These are phyloP conservation scores for Centropus unirufus DNA, from an alignment of 2,113 vertebrate species.

Conservation along the genomic window DNA sequence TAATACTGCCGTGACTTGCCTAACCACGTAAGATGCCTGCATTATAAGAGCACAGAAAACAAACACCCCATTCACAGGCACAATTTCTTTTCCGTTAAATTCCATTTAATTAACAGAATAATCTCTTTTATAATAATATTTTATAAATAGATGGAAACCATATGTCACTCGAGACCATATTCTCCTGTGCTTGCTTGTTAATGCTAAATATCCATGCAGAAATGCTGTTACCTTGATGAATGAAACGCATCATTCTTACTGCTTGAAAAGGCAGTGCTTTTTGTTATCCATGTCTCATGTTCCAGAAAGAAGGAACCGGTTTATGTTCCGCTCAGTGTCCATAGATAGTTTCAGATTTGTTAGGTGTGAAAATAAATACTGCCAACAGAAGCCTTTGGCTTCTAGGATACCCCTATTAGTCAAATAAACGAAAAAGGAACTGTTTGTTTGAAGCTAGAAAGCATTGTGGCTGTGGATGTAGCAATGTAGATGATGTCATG, in stretches of 20 bases:
- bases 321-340: neutral
- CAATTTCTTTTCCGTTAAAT: neutral
- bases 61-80: neutral
- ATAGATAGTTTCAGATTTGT: neutral
- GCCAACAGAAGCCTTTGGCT: neutral
- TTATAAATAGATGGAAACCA: neutral
- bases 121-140: neutral
- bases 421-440: neutral
- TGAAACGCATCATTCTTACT: neutral
- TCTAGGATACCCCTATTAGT: neutral
- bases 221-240: neutral
- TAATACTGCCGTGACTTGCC: neutral
- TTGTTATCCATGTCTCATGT: neutral
- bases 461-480: neutral
- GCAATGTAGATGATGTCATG: neutral
- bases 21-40: neutral
- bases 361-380: neutral
- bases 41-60: neutral
- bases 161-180: neutral
- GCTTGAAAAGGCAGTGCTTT: neutral
- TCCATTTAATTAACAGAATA: constrained; percentile 9
- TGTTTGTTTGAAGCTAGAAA: neutral
- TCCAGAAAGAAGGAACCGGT: neutral
- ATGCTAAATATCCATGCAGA: neutral
- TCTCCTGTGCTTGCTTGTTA: neutral